These are phyloP conservation scores for Pteronotus mesoamericanus DNA, from an alignment of 2,797 vertebrate genomes.

Conservation along the genomic window DNA sequence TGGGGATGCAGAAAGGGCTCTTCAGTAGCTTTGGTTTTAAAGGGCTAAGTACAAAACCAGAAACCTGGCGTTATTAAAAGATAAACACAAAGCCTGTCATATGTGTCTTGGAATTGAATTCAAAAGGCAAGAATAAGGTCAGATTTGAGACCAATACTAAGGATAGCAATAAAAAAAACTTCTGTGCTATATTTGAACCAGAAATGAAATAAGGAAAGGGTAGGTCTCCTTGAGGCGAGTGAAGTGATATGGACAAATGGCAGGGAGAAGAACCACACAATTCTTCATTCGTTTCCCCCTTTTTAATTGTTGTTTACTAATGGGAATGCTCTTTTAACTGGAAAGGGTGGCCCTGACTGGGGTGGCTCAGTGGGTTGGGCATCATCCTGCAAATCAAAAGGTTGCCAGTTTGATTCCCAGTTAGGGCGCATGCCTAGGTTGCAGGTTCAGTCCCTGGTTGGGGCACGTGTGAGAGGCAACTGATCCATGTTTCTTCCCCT, in stretches of 20 bases:
- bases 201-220: constrained; percentile 5
- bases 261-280: neutral
- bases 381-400: neutral
- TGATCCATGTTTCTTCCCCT: neutral
- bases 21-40: neutral
- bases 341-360: neutral
- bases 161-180: neutral
- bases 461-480: neutral
- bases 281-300: neutral
- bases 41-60: neutral
- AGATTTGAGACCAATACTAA: neutral
- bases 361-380: neutral
- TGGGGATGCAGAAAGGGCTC: neutral
- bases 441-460: neutral
- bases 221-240: neutral
- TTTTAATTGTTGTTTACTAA: neutral
- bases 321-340: neutral
- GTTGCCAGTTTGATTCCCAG: neutral
- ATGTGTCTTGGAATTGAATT: neutral
- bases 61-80: neutral
- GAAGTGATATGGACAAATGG: neutral
- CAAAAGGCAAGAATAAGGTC: constrained; percentile 8
- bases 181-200: constrained; percentile 7
- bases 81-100: neutral
- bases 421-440: neutral